These are phyloP conservation scores for Trematocara macrostoma DNA, from an alignment of 2,113 vertebrate genomes.

Conservation along the genomic window DNA sequence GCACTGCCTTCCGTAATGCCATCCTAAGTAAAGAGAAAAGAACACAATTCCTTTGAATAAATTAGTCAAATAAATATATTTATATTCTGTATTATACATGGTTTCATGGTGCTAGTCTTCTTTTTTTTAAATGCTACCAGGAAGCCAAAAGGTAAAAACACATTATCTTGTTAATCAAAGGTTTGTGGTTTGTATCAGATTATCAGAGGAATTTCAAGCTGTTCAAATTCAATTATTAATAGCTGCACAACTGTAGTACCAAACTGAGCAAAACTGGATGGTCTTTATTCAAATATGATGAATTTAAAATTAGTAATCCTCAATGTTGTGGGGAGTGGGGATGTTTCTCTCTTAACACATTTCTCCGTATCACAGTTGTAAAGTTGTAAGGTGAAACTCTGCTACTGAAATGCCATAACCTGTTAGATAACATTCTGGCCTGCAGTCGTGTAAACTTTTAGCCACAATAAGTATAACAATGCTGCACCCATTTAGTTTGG, in stretches of 20 bases:
- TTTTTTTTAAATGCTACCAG: neutral
- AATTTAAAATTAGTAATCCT: neutral
- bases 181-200: neutral
- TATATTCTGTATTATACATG: neutral
- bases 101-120: neutral
- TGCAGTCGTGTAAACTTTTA: neutral
- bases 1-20: neutral
- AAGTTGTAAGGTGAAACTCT: no score
- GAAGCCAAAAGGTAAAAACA: neutral
- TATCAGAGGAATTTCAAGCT: no score
- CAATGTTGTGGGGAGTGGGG: neutral
- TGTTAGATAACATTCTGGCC: no score
- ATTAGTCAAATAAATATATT: neutral
- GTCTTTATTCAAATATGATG: no score
- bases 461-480: neutral
- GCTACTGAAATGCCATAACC: no score
- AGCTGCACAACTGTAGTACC: neutral
- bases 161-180: neutral
- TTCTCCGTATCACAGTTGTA: no score
- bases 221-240: neutral
- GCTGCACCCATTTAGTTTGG: neutral
- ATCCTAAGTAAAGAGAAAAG: neutral
- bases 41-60: neutral
- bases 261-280: neutral
- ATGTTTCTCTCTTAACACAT: no score